Base-by-base conservation (phyloP, 2,797 vertebrate species). In the Phrynocephalus forsythii region DNA sequence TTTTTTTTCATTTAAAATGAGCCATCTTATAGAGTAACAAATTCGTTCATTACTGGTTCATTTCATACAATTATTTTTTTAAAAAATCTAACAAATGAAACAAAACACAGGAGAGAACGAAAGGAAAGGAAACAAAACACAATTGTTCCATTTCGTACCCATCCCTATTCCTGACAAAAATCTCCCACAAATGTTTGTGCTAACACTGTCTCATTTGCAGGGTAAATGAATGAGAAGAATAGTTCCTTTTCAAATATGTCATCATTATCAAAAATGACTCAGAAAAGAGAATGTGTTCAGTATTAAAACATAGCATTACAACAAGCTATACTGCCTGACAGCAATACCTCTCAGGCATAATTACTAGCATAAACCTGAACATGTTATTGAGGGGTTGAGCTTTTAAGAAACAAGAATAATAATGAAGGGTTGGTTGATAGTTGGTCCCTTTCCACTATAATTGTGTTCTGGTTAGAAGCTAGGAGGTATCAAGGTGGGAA, bases 201-300 rank as follows among this genome's bases (percentile, higher is more conserved):
- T 91, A 93, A 87, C 75, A 91, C 71, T 84, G 88, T 83, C 87
- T 92, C 90, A 85, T n/a, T n/a, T 92, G 79, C 84, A 33, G 78
- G 87, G 82, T 83, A 87, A 76, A 90, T 75, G 87, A 92, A 91
- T 77, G 79, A 26, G 86, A 89, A 81, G 48, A 67, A 71, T 88
- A 69, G 89, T 92, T 90, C 52, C 20, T 91, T 88, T 84, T 89
- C 87, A 20, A 20, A 91, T 82, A 89, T 86, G 82, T 88, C 91
- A 88, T 81, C 88, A 90, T 87, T 50, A 90, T 82, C 44, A 85
- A 88, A 85, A 81, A 50, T 85, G 73, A 85, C 68, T 76, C 56
- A 89, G 79, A 88, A 87, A 85, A 89, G 87, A 90, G 75, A 77
- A 84, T 1, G 28, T 56, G 50, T 68, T 87, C 38, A 68, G 76